A percentile compares a stretch with the other conserved stretches of the same genome.
Conservation (phyloP, 1,140 invertebrate genomes). For the Drosophila bifasciata region DNA sequence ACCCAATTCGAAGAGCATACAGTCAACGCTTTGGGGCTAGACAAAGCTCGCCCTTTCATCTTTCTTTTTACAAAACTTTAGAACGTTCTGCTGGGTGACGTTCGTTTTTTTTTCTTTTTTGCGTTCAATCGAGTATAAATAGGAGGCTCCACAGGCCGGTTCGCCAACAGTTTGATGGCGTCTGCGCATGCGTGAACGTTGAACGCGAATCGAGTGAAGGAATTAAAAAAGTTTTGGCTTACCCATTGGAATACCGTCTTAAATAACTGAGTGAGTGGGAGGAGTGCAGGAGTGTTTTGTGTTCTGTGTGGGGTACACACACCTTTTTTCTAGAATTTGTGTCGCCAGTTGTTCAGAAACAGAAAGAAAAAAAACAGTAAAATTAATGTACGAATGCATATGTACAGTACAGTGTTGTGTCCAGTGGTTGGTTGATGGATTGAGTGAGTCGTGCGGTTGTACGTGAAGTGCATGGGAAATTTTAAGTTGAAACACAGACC, state of each 20-base stretch:
- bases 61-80: too few species aligned
- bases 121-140: conserved; percentile 65
- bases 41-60: too few species aligned
- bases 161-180: conserved; percentile 65
- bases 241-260: conserved; percentile 19
- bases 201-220: conserved; percentile 24
- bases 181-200: conserved; percentile 60
- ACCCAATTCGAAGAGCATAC: too few species aligned
- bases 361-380: conserved; percentile 29
- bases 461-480: conserved; percentile 63
- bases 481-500: conserved; percentile 4
- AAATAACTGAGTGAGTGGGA: conserved; percentile 50
- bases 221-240: conserved; percentile 10
- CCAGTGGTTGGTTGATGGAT: conserved; percentile 7
- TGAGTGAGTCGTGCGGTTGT: conserved; percentile 34
- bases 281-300: conserved; percentile 22
- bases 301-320: conserved; percentile 19
- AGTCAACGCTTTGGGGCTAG: too few species aligned
- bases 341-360: conserved; percentile 24
- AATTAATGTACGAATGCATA: conserved; percentile 25
- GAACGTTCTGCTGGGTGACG: too few species aligned
- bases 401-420: conserved; percentile 47
- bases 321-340: conserved; percentile 49
- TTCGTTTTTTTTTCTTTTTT: conserved; percentile 10
- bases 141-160: conserved; percentile 55